Conservation (phyloP, 2,113 vertebrate genomes). For the Carassius auratus region DNA sequence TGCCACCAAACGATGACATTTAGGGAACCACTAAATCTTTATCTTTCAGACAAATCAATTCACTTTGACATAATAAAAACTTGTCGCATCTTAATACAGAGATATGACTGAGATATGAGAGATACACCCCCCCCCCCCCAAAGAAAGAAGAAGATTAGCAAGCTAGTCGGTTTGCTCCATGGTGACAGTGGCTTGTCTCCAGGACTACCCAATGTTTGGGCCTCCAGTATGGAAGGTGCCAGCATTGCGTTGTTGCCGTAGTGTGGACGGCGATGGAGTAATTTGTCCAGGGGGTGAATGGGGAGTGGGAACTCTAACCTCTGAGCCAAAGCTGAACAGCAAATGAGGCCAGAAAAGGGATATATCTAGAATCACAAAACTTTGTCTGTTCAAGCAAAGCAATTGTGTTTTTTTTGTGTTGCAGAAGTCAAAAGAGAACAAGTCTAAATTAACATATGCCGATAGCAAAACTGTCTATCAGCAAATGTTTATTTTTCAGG, state of each 20-base stretch:
- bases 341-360: slow-evolving; percentile 23
- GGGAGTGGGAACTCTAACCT: slow-evolving; percentile 19
- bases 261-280: not conserved
- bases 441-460: not conserved
- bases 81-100: not conserved
- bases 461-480: slow-evolving; percentile 39
- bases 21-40: not conserved
- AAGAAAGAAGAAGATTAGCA: not conserved
- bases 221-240: not conserved
- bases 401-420: not conserved
- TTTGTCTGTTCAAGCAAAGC: slow-evolving; percentile 8
- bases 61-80: not conserved
- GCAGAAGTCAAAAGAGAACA: slow-evolving; percentile 11
- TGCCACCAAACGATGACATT: not conserved
- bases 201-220: slow-evolving; percentile 17
- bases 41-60: not conserved
- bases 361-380: slow-evolving; percentile 14
- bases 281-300: slow-evolving; percentile 20
- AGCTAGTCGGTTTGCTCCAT: slow-evolving; percentile 10
- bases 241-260: not conserved
- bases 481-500: slow-evolving; percentile 52
- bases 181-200: slow-evolving; percentile 17
- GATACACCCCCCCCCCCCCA: too few relatives aligned
- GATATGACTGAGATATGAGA: too few relatives aligned
- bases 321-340: not conserved